These are phyloP conservation scores for Gymnopithys bicolor DNA, from an alignment of 2,797 vertebrate genomes.

Conservation along the genomic window DNA sequence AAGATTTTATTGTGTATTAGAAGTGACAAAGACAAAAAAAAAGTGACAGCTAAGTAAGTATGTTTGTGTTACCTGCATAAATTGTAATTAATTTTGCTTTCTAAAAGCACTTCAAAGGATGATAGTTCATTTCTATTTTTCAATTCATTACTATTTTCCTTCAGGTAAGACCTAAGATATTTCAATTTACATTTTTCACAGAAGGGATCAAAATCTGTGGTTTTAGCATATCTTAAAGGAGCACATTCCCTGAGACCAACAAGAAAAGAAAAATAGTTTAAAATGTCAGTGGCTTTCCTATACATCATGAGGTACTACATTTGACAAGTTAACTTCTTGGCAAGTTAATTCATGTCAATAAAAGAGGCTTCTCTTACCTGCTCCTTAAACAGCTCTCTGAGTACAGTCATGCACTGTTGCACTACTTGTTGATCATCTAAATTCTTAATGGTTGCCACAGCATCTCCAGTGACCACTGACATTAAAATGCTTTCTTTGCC, in stretches of 20 bases:
- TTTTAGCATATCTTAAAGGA: not conserved
- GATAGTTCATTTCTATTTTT: not conserved
- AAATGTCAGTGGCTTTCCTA: not conserved
- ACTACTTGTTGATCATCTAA: conserved; percentile 89
- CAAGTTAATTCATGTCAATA: not conserved
- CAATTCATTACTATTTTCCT: not conserved
- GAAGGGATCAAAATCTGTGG: not conserved
- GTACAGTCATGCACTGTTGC: conserved; percentile 87
- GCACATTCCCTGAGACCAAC: not conserved
- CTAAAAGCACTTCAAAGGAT: not conserved
- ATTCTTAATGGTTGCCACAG: conserved; percentile 82
- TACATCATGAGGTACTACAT: not conserved
- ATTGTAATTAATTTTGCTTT: not conserved
- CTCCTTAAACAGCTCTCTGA: conserved; percentile 92
- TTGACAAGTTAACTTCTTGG: not conserved
- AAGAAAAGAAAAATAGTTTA: not conserved
- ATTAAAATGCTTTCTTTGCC: conserved; percentile 93
- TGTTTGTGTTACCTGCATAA: not conserved
- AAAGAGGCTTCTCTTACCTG: conserved; percentile 80
- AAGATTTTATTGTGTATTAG: too few species aligned
- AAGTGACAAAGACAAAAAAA: not conserved
- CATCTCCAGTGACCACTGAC: conserved; percentile 94
- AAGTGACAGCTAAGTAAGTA: not conserved
- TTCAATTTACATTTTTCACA: not conserved
- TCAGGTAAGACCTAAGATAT: not conserved